Base-by-base conservation (phyloP, 1,140 invertebrate genomes). In the Neelides sp. region DNA sequence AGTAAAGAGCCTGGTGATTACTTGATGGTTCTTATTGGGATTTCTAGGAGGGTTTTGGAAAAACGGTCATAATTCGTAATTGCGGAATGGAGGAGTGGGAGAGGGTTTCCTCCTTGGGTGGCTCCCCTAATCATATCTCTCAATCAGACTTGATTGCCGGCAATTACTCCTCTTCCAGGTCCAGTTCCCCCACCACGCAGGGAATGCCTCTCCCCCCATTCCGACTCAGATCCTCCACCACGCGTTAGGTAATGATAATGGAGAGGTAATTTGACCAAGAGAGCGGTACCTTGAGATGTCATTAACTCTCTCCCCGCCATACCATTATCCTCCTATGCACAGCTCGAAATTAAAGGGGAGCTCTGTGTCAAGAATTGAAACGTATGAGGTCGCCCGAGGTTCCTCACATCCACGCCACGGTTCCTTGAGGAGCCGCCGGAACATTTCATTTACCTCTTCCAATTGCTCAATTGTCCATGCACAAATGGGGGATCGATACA, bases 1-100 rank as follows among this genome's bases (percentile, higher is more conserved):
- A 52, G 46, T 35, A 47, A 52, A 52, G 36, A 41, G 43, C 30
- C 50, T 46, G 50, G 40, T 52, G 50, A 52, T 52, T 52, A 52
- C 35, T 47, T 52, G 50, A 52, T 52, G 42, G 47, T 47, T 23
- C 32, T 35, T 35, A 47, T 35, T 26, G 45, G 37, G 28, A 36
- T 47, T 23, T 32, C 8, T 4, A 28, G 17, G 26, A 39, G 36
- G 24, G n/a, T 44, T 44, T 51, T 45, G 12, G 30, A 44, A 51
- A 50, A 44, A 51, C 49, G 49, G 28, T 44, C 35, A n/a, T n/a
- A n/a, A n/a, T n/a, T n/a, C n/a, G n/a, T n/a, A 34, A 34, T 12
- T 10, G 10, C 10, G 10, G 32, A 10, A 34, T 34, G 32, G 32
- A 10, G 10, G 32, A 34, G 32, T 34, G 32, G 32, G 32, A 10